Evolutionary conservation across 2,888 invertebrate genomes (phyloP).

Genomic region (Pachliopta kotzebuea): DNA sequence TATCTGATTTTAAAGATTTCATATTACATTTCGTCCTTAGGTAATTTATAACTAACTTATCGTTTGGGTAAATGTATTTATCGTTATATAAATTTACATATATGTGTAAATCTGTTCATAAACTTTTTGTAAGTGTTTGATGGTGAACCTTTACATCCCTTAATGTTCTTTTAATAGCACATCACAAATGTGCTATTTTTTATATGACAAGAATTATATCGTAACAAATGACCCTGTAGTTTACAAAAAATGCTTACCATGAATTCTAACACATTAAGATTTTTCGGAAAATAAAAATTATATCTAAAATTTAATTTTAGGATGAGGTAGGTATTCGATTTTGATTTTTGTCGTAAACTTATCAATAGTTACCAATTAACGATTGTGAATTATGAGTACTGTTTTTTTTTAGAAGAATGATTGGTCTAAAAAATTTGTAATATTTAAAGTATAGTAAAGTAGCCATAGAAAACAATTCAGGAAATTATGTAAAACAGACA

Average conservation of each 20-base stretch:
- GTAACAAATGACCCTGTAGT: not conserved
- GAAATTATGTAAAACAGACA: too few relatives aligned
- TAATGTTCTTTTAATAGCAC: not conserved
- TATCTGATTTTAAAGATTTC: conserved; percentile 18
- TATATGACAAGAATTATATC: not conserved
- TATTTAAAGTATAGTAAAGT: too few relatives aligned
- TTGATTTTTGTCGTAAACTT: too few relatives aligned
- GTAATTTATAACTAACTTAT: not conserved
- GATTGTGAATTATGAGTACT: too few relatives aligned
- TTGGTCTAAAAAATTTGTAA: too few relatives aligned
- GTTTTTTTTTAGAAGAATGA: too few relatives aligned
- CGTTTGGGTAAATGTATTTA: not conserved
- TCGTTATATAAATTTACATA: not conserved
- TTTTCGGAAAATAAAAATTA: too few relatives aligned
- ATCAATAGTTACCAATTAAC: too few relatives aligned
- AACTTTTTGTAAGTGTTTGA: not conserved
- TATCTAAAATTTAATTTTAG: not conserved
- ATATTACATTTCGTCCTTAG: conserved; percentile 3
- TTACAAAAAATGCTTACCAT: not conserved
- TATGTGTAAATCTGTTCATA: not conserved
- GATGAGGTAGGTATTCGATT: not conserved
- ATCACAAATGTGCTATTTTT: not conserved
- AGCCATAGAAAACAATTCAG: too few relatives aligned
- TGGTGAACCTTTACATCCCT: not conserved
- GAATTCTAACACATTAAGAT: not conserved